Evolutionary conservation across 2,113 vertebrate species (phyloP).

Genomic region (Xiphophorus couchianus): DNA sequence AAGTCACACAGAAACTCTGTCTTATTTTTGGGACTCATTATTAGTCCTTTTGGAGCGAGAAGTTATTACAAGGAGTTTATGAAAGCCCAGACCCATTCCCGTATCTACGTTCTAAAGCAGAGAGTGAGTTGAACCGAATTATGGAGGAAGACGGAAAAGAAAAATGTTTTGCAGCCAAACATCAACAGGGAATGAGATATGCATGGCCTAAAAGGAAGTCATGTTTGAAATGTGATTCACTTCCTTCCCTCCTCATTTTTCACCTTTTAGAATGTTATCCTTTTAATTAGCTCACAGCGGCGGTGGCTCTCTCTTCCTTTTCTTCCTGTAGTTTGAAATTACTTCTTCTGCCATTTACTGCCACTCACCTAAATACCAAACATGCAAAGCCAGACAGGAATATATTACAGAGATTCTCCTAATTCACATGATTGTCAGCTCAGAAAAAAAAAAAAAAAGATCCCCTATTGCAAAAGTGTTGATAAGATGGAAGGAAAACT

Average conservation of each 20-base stretch:
- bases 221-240: slow-evolving; percentile 67
- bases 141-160: slow-evolving; percentile 2
- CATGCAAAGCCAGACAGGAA: slow-evolving; percentile 27
- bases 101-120: slow-evolving; percentile 23
- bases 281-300: slow-evolving; percentile 72
- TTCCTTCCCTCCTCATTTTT: slow-evolving; percentile 32
- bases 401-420: background rate
- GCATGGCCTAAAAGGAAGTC: slow-evolving; percentile 61
- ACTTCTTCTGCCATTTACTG: slow-evolving; percentile 34
- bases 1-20: background rate
- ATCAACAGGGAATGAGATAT: slow-evolving; percentile 39
- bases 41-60: slow-evolving; percentile 21
- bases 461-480: slow-evolving; percentile 1
- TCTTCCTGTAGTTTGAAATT: slow-evolving; percentile 55
- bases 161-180: slow-evolving; percentile 41
- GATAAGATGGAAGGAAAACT: slow-evolving; percentile 33
- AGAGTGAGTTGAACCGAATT: slow-evolving; percentile 21
- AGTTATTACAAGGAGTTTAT: slow-evolving; percentile 54
- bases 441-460: no score
- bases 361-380: slow-evolving; percentile 41
- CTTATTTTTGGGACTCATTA: background rate
- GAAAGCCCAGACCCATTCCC: slow-evolving; percentile 43
- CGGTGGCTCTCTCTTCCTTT: slow-evolving; percentile 23
- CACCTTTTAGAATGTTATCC: slow-evolving; percentile 58
- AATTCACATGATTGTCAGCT: slow-evolving; percentile 11